A percentile compares a stretch with the other conserved stretches of the same genome.
These are phyloP conservation scores for Argyresthia goedartella DNA, from an alignment of 2,888 invertebrate species.

Conservation along the genomic window DNA sequence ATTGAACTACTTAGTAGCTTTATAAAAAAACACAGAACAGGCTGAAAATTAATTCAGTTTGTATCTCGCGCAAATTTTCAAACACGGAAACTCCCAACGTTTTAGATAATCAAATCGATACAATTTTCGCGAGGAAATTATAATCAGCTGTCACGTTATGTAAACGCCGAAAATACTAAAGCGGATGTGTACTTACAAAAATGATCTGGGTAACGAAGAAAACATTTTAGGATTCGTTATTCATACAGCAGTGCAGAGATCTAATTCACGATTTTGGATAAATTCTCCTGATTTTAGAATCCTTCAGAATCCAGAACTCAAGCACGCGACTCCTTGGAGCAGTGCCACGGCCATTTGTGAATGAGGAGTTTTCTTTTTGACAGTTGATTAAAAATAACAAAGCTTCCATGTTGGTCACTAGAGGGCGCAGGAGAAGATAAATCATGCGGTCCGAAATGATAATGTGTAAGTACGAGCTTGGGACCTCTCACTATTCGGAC, in stretches of 20 bases:
- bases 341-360: not conserved
- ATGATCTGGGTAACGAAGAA: constrained; percentile 54
- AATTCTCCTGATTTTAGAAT: constrained; percentile 3
- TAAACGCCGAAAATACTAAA: constrained; percentile 58
- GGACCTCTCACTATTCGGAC: too few relatives aligned
- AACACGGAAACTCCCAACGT: too few relatives aligned
- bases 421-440: too few relatives aligned
- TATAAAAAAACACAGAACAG: too few relatives aligned
- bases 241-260: constrained; percentile 34
- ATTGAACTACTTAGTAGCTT: too few relatives aligned
- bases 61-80: too few relatives aligned
- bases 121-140: constrained; percentile 16
- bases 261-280: not conserved
- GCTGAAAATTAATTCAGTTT: too few relatives aligned
- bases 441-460: too few relatives aligned
- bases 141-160: constrained; percentile 66
- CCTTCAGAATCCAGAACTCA: not conserved
- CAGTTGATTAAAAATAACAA: not conserved
- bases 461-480: too few relatives aligned
- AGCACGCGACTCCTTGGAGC: not conserved
- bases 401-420: too few relatives aligned
- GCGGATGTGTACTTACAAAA: constrained; percentile 56
- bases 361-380: too few relatives aligned
- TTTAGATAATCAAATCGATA: not conserved
- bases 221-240: constrained; percentile 55